Evolutionary conservation across 2,797 vertebrate species (phyloP), one percentile per base, ranked within the genome.

Genomic region (Synanceia verrucosa): DNA sequence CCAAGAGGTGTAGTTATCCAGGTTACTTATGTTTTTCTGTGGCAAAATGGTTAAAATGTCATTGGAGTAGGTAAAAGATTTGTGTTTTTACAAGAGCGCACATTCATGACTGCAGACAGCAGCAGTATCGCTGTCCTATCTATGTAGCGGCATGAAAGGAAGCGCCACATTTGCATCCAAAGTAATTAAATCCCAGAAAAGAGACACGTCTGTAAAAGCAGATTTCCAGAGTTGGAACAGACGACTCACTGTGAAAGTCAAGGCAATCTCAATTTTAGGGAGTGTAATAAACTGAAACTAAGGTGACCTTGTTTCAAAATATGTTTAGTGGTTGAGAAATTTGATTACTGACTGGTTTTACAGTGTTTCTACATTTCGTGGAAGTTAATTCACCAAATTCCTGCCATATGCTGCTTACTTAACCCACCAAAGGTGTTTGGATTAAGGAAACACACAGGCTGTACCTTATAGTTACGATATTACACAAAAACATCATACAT

Each of bases 401-500:
- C 1, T 21, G 1, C 19, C 29, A 33, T 21, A 21, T 33, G 48
- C n/a, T 2, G 18, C 8, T 26, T 63, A 33, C 47, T 19, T 24
- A 9, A n/a, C 36, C 9, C n/a, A 4, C 21, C 13, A 39, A n/a
- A n/a, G n/a, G n/a, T n/a, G 46, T 61, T 76, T 58, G 28, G 26
- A 62, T 65, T 31, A 24, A 61, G 57, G n/a, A 44, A 70, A 46
- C 44, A 65, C 21, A 34, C 23, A 23, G 9, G 37, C 41, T 31
- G 6, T 61, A 31, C 44, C 61, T 71, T 23, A 58, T 29, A 56
- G 44, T 34, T 57, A 21, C 21, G 55, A 48, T 82, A 86, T 73
- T 64, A 77, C 62, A 60, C 39, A 26, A 51, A 65, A 71, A 76
- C 57, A 67, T 65, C n/a, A 50, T 52, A 50, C 14, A 65, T 76